Base-by-base conservation (phyloP, 2,888 invertebrate genomes). In the Scelioninae gen. 2 region DNA sequence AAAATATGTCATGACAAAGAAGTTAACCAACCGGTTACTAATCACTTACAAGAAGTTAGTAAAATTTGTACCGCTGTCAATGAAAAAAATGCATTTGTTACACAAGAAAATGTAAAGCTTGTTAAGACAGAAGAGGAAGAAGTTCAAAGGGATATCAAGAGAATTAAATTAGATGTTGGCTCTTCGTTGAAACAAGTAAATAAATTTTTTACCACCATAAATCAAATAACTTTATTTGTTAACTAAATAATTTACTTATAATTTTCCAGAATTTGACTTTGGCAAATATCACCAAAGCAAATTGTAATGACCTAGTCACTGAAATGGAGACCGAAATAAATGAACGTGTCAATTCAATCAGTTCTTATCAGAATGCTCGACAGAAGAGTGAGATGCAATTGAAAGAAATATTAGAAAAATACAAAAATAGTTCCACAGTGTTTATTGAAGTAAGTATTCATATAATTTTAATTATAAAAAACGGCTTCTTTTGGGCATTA, bases 241-340 rank as follows among this genome's bases (percentile, higher is more conserved):
- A 3, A 13, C 4, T 10, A 37, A 13, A 2, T 46, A 48, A 28
- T 43, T 65, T 64, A 16, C 7, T 31, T 28, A 33, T 33, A 18
- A 33, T 65, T 55, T 75, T 71, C 31, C 50, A 79, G 77, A 85
- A 81, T 60, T 81, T 78, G 74, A 65, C 60, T 10, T 61, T 81
- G 25, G 79, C 77, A 10, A 76, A 78, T 3, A 57, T 55, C 16
- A 75, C 78, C 41, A 68, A 76, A n/a, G 37, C 57, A 15, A 50
- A 78, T 16, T 78, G 83, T 46, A 73, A 74, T 33, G 52, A 69
- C 31, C 39, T 85, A 28, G 75, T 78, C 7, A 63, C 76, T 9
- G 77, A 84, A 72, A 76, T 86, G 43, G 76, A 81, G 68, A 77
- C 60, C 11, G 76, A 76, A 43, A 19, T 83, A 19, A 79, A 74